phyloP scores from a whole-genome alignment of 2,888 invertebrate species.

The Agonopterix alstromeriana region DNA sequence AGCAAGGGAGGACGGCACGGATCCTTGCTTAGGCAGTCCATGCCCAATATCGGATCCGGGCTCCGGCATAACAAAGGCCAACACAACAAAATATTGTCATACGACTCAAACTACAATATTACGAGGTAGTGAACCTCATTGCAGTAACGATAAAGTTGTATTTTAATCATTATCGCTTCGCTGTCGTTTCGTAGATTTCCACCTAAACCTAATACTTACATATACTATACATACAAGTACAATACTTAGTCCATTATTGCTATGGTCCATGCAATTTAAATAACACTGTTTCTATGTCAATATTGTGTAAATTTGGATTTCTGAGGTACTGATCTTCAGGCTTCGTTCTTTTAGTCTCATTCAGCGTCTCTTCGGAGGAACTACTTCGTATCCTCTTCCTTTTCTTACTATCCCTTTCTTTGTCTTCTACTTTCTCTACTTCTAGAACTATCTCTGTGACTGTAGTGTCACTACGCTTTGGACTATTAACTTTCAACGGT shows the following conservation, averaged over 20 bases:
- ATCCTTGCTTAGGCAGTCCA: too few relatives aligned
- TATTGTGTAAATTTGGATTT: constrained; percentile 31
- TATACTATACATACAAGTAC: too few relatives aligned
- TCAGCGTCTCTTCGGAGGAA: constrained; percentile 34
- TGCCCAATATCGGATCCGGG: too few relatives aligned
- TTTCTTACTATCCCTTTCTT: constrained; percentile 42
- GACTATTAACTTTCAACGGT: constrained; percentile 46
- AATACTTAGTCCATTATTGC: constrained; percentile 3
- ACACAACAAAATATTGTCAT: too few relatives aligned
- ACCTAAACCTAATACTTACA: too few relatives aligned
- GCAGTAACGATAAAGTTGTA: too few relatives aligned
- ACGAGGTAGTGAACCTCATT: too few relatives aligned
- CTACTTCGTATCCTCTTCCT: constrained; percentile 45
- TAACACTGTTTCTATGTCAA: constrained; percentile 67
- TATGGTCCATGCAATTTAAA: constrained; percentile 65
- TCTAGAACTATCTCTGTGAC: constrained; percentile 50
- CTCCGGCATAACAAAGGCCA: too few relatives aligned
- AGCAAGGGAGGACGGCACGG: too few relatives aligned
- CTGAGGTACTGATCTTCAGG: constrained; percentile 37
- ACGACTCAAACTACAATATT: too few relatives aligned
- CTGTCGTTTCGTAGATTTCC: too few relatives aligned
- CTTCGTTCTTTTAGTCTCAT: constrained; percentile 47
- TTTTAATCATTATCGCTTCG: too few relatives aligned
- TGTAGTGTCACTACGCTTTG: constrained; percentile 28
- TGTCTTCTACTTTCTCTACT: constrained; percentile 29